Percentiles rank a stretch among this genome's conserved stretches.
These are phyloP conservation scores for Podargus strigoides DNA, from an alignment of 2,797 vertebrate species.

Conservation along the genomic window DNA sequence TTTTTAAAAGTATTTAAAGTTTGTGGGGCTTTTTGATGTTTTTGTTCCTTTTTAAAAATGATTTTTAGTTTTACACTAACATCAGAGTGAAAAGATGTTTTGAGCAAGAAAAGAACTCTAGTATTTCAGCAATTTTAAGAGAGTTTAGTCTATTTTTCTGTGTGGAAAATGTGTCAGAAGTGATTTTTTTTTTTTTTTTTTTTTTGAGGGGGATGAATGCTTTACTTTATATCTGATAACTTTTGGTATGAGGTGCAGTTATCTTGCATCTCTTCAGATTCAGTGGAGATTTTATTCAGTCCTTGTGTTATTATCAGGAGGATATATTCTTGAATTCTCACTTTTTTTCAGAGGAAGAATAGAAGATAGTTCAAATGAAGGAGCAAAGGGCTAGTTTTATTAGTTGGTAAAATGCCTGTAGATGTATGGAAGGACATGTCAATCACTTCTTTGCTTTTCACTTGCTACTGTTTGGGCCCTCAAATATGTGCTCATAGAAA, in stretches of 20 bases:
- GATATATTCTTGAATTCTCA: background rate
- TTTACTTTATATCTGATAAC: background rate
- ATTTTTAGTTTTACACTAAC: background rate
- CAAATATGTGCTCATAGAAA: background rate
- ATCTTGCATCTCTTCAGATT: background rate
- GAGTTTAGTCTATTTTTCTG: background rate
- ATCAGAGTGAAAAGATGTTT: background rate
- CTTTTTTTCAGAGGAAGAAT: background rate
- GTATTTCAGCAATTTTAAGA: background rate
- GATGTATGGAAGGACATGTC: background rate
- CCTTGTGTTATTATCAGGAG: background rate
- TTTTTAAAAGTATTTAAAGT: background rate
- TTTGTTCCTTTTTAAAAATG: background rate
- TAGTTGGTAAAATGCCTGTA: background rate
- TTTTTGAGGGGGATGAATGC: background rate
- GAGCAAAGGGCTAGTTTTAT: background rate
- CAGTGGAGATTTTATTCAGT: background rate
- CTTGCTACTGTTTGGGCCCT: background rate
- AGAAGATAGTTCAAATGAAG: background rate
- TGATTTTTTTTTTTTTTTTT: background rate
- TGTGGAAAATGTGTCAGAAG: background rate
- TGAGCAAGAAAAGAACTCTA: background rate
- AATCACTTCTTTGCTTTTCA: background rate
- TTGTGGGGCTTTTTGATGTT: rapidly evolving
- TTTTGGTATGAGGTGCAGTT: background rate